phyloP scores from a whole-genome alignment of 2,797 vertebrate genomes.

The Muscicapa comitata region DNA sequence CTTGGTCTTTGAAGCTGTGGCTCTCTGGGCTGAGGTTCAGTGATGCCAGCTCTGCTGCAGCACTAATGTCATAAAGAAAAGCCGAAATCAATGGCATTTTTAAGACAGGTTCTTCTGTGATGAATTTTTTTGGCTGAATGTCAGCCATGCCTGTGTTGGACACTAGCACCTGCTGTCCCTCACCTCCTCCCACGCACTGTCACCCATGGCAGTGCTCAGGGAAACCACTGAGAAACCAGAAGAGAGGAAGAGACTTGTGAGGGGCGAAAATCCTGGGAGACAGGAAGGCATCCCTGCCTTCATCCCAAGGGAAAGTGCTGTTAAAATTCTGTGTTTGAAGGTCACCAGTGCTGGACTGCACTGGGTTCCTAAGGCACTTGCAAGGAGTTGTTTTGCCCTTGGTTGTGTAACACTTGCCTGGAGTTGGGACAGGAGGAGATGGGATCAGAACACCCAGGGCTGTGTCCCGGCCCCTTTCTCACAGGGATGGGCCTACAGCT shows the following conservation, averaged over 20 bases:
- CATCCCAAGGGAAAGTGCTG: neutral
- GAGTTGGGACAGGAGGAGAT: neutral
- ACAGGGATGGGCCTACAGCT: neutral
- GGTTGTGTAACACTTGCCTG: fast-evolving
- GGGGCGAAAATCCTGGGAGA: fast-evolving
- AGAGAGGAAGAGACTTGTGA: neutral
- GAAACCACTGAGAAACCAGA: neutral
- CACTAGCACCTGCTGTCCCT: fast-evolving
- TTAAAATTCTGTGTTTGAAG: neutral
- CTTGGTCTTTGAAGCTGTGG: neutral
- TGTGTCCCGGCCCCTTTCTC: neutral
- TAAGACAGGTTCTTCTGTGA: neutral
- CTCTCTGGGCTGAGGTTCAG: neutral
- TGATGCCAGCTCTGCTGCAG: neutral
- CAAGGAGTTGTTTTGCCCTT: neutral
- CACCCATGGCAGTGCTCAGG: fast-evolving
- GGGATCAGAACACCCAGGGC: neutral
- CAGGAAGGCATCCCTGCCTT: neutral
- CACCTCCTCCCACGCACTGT: neutral
- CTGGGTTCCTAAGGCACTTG: neutral
- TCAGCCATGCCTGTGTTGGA: neutral
- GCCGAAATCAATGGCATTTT: neutral
- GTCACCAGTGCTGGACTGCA: neutral
- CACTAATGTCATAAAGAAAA: neutral
- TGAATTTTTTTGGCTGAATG: neutral